A percentile compares a stretch with the other conserved stretches of the same genome.
Conservation (phyloP, 1,140 invertebrate species). For the Macrobrachium nipponense region DNA sequence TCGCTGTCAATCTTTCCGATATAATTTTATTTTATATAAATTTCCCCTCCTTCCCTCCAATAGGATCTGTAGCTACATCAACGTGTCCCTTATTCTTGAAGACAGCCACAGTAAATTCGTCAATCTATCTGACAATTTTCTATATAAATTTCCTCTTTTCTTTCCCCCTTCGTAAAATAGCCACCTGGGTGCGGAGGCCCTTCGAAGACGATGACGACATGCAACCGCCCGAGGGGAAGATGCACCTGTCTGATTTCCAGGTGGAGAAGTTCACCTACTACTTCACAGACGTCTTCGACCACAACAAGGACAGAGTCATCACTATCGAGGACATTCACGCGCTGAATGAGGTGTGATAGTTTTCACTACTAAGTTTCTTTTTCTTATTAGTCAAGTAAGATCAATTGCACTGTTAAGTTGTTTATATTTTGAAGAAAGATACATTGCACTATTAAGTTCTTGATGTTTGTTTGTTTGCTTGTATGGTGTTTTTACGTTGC, state of each 20-base stretch:
- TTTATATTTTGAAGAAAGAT: no score
- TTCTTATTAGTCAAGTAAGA: no score
- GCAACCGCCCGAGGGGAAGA: constrained; percentile 60
- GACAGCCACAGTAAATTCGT: not conserved
- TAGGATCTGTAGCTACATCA: no score
- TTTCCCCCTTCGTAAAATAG: constrained; percentile 13
- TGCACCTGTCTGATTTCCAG: constrained; percentile 60
- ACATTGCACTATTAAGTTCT: no score
- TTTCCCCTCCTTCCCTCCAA: no score
- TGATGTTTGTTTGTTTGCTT: no score
- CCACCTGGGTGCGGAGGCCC: constrained; percentile 61
- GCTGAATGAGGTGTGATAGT: constrained; percentile 54
- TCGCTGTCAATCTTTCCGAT: no score
- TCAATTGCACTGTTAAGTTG: no score
- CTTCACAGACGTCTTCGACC: constrained; percentile 63
- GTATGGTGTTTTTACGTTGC: no score
- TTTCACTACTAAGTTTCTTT: no score
- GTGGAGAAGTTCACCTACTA: constrained; percentile 64
- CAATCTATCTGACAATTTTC: no score
- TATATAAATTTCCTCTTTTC: not conserved
- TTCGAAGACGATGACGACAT: constrained; percentile 59
- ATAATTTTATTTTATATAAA: no score
- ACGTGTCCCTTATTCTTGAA: not conserved
- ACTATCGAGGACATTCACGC: constrained; percentile 62
- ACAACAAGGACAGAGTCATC: constrained; percentile 63